phyloP scores from a whole-genome alignment of 1,140 invertebrate genomes.

The Holcopasites calliopsidis region DNA sequence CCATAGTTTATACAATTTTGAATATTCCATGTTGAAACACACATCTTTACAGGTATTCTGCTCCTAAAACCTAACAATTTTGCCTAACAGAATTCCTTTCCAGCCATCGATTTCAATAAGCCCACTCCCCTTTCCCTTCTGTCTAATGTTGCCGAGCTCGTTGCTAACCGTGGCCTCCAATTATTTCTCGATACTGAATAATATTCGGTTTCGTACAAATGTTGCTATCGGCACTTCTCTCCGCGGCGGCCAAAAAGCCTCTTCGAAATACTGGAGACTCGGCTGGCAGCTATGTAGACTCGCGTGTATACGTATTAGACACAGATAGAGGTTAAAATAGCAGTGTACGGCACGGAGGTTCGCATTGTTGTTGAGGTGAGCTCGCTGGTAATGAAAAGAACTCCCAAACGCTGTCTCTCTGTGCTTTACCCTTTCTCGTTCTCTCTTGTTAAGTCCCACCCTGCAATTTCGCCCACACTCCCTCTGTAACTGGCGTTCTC shows the following conservation, averaged over 20 bases:
- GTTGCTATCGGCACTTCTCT: background rate
- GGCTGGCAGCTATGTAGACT: background rate
- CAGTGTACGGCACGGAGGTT: constrained; percentile 26
- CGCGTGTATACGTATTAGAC: constrained; percentile 27
- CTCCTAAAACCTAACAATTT: too few relatives aligned
- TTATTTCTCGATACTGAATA: background rate
- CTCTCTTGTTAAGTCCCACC: constrained; percentile 18
- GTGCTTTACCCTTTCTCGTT: constrained; percentile 36
- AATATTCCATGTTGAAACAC: too few relatives aligned
- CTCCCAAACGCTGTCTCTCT: constrained; percentile 62
- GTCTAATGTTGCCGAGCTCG: too few relatives aligned
- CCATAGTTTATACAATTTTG: constrained; percentile 74
- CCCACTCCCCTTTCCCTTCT: too few relatives aligned
- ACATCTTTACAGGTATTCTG: too few relatives aligned
- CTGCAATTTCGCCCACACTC: background rate
- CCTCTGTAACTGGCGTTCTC: background rate
- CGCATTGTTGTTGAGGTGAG: constrained; percentile 63
- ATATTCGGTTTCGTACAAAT: background rate
- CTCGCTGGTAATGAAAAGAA: constrained; percentile 69
- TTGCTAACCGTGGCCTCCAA: too few relatives aligned
- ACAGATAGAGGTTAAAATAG: constrained; percentile 21
- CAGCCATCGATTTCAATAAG: too few relatives aligned
- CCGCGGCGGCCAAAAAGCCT: background rate
- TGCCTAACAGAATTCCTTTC: constrained; percentile 66
- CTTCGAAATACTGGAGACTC: constrained; percentile 12